Evolutionary conservation across 2,888 invertebrate species (phyloP).

Genomic region (Lithophane leautieri): DNA sequence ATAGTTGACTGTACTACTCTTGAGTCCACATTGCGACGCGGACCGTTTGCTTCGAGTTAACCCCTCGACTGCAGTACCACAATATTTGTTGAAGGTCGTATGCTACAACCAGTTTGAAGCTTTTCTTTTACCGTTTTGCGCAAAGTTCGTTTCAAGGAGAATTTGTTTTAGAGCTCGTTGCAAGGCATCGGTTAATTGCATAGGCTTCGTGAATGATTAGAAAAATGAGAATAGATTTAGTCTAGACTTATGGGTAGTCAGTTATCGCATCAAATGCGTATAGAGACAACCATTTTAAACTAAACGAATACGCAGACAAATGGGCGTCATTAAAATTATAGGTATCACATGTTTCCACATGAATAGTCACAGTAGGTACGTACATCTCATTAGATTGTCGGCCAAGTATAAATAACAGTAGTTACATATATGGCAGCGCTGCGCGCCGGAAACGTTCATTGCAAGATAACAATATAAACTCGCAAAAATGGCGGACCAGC

Average conservation of each 20-base stretch:
- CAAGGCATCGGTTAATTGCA: background rate
- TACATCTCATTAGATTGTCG: constrained; percentile 36
- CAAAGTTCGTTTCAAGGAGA: constrained; percentile 43
- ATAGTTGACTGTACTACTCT: constrained; percentile 21
- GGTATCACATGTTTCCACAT: constrained; percentile 36
- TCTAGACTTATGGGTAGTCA: background rate
- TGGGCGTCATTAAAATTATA: constrained; percentile 34
- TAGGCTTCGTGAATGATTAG: background rate
- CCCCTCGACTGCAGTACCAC: constrained; percentile 49
- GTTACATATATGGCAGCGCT: constrained; percentile 40
- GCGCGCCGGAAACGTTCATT: constrained; percentile 48
- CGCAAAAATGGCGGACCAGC: constrained; percentile 37
- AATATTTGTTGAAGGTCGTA: constrained; percentile 76
- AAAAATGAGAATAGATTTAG: background rate
- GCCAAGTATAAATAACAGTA: constrained; percentile 46
- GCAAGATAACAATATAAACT: constrained; percentile 44
- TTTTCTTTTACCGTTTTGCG: constrained; percentile 66
- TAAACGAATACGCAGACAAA: constrained; percentile 47
- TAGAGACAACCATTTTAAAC: background rate
- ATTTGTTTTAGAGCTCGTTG: constrained; percentile 25
- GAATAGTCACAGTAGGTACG: constrained; percentile 40
- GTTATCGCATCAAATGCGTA: background rate
- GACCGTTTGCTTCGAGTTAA: constrained; percentile 40
- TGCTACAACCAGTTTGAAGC: constrained; percentile 56
- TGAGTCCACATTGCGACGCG: constrained; percentile 28